A percentile compares a stretch with the other conserved stretches of the same genome.
Conservation (phyloP, 1,140 invertebrate species). For the Achroia grisella region DNA sequence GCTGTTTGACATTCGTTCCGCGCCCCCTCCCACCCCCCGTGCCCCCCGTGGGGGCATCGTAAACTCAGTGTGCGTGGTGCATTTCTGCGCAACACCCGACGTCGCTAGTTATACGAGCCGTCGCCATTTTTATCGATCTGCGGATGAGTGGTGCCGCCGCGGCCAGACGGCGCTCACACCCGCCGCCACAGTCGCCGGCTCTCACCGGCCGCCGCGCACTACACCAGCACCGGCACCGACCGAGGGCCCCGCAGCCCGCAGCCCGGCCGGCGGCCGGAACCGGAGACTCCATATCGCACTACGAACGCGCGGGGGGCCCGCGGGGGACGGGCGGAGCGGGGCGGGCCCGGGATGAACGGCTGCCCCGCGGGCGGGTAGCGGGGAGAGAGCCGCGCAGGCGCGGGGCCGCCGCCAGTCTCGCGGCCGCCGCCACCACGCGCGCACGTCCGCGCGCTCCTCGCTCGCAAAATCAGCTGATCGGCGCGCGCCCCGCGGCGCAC, state of each 20-base stretch:
- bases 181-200: background rate
- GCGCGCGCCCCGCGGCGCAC: slow-evolving; percentile 58
- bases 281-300: no score
- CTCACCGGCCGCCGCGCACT: no score
- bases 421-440: slow-evolving; percentile 37
- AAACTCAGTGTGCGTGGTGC: slow-evolving; percentile 15
- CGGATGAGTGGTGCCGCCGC: background rate
- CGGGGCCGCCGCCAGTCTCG: slow-evolving; percentile 34
- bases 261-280: no score
- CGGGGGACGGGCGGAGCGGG: background rate
- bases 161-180: slow-evolving; percentile 10
- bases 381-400: slow-evolving; percentile 20
- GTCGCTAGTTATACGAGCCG: slow-evolving; percentile 15
- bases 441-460: slow-evolving; percentile 40
- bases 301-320: background rate
- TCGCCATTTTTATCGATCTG: slow-evolving; percentile 24
- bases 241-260: background rate
- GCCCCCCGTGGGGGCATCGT: slow-evolving; percentile 16
- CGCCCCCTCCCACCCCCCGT: slow-evolving; percentile 20
- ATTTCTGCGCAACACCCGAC: slow-evolving; percentile 20
- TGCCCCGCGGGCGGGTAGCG: background rate
- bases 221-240: background rate
- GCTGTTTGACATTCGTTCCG: slow-evolving; percentile 57
- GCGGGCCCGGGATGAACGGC: slow-evolving; percentile 1
- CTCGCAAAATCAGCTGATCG: slow-evolving; percentile 56